These are phyloP conservation scores for Perizoma flavofasciatum DNA, from an alignment of 2,888 invertebrate species.

Conservation along the genomic window DNA sequence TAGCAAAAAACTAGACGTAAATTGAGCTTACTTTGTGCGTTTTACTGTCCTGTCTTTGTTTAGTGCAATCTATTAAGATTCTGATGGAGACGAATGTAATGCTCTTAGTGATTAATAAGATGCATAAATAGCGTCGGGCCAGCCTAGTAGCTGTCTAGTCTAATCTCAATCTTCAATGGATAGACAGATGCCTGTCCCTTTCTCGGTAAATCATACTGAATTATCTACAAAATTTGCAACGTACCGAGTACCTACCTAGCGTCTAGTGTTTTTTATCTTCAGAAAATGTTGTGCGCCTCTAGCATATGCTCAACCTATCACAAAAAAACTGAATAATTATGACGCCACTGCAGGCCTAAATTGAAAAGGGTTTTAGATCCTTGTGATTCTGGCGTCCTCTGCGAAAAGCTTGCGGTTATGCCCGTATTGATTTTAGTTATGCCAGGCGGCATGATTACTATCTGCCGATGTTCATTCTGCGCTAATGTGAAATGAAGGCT, in stretches of 20 bases:
- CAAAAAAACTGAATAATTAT: no score
- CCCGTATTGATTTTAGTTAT: constrained; percentile 14
- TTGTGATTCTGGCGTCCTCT: neutral
- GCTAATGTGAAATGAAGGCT: constrained; percentile 24
- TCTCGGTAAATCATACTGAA: neutral
- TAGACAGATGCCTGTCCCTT: constrained; percentile 5
- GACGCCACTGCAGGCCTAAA: no score
- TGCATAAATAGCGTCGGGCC: constrained; percentile 8
- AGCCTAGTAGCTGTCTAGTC: constrained; percentile 6
- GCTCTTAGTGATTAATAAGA: constrained; percentile 6
- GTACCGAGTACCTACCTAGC: no score
- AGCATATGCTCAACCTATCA: no score
- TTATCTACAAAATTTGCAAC: no score
- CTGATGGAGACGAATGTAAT: constrained; percentile 11
- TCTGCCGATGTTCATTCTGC: constrained; percentile 10
- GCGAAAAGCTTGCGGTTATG: neutral
- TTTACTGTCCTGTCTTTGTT: no score
- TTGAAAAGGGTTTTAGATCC: no score
- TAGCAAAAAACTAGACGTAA: no score
- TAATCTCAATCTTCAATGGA: constrained; percentile 5
- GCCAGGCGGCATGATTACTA: constrained; percentile 12
- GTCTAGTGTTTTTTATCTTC: no score
- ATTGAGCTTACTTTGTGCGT: no score
- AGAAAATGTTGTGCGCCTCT: no score
- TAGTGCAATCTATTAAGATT: no score